Evolutionary conservation across 2,888 invertebrate genomes (phyloP).

Genomic region (Limnephilus auricula): DNA sequence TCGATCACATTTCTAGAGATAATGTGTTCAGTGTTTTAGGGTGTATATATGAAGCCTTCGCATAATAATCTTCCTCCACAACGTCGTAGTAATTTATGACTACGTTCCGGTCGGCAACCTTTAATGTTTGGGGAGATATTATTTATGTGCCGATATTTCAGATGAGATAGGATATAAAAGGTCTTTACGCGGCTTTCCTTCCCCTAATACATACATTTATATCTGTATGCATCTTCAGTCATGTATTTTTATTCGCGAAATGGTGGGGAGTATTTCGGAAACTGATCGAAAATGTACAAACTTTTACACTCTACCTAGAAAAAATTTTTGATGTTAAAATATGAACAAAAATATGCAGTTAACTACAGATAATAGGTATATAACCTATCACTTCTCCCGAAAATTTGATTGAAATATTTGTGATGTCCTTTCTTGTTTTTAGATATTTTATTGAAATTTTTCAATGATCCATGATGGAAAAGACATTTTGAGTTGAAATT

Average conservation of each 20-base stretch:
- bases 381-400: too few relatives aligned
- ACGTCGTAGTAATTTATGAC: constrained; percentile 54
- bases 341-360: neutral
- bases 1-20: neutral
- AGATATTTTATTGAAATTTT: too few relatives aligned
- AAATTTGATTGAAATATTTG: too few relatives aligned
- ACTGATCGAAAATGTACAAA: neutral
- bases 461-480: too few relatives aligned
- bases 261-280: neutral
- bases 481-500: neutral
- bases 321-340: neutral
- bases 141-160: constrained; percentile 64
- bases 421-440: too few relatives aligned
- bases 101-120: constrained; percentile 63
- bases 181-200: constrained; percentile 35
- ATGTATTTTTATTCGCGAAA: neutral
- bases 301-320: neutral
- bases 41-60: constrained; percentile 20
- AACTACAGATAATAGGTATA: neutral
- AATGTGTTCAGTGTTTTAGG: neutral
- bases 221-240: neutral
- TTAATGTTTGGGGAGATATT: constrained; percentile 58
- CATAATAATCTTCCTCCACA: constrained; percentile 54
- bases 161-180: constrained; percentile 58
- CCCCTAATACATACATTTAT: neutral